These are phyloP conservation scores for Potamarius usumacintae DNA, from an alignment of 2,113 vertebrate genomes.

Conservation along the genomic window DNA sequence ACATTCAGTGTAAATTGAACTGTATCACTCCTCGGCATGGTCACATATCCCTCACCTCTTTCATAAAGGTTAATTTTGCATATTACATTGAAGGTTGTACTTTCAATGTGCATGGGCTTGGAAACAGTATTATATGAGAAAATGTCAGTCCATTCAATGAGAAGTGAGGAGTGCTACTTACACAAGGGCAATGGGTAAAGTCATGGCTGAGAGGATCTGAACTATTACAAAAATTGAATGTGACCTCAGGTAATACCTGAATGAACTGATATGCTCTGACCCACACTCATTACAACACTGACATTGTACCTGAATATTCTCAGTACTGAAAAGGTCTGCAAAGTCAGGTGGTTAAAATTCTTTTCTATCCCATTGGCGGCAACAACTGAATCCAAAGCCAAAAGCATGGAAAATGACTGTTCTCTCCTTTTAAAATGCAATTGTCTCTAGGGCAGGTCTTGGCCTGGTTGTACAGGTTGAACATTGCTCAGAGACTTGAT, in stretches of 20 bases:
- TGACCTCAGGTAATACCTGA: conserved; percentile 37
- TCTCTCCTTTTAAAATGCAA: not conserved
- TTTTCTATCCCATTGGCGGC: not conserved
- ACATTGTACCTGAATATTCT: conserved; percentile 15
- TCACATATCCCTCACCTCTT: conserved; percentile 37
- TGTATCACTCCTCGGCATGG: conserved; percentile 34
- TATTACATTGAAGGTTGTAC: conserved; percentile 29
- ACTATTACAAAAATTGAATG: conserved; percentile 35
- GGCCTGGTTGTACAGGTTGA: conserved; percentile 15
- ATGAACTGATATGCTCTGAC: conserved; percentile 22
- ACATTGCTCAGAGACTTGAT: conserved; percentile 2
- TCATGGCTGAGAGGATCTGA: conserved; percentile 40
- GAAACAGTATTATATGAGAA: conserved; percentile 23
- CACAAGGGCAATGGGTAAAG: conserved; percentile 1
- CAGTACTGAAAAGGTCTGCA: conserved; percentile 27
- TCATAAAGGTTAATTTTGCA: conserved; percentile 48
- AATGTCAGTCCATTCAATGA: conserved; percentile 48
- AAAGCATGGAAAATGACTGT: not conserved
- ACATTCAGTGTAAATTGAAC: conserved; percentile 40
- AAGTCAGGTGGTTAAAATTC: conserved; percentile 24
- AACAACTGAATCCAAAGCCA: not conserved
- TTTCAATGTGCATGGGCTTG: conserved; percentile 13
- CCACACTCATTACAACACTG: conserved; percentile 15
- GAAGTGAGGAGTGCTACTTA: conserved; percentile 30
- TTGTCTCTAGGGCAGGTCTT: conserved; percentile 18